These are phyloP conservation scores for Nomada goodeniana DNA, from an alignment of 2,888 invertebrate genomes.

Conservation along the genomic window DNA sequence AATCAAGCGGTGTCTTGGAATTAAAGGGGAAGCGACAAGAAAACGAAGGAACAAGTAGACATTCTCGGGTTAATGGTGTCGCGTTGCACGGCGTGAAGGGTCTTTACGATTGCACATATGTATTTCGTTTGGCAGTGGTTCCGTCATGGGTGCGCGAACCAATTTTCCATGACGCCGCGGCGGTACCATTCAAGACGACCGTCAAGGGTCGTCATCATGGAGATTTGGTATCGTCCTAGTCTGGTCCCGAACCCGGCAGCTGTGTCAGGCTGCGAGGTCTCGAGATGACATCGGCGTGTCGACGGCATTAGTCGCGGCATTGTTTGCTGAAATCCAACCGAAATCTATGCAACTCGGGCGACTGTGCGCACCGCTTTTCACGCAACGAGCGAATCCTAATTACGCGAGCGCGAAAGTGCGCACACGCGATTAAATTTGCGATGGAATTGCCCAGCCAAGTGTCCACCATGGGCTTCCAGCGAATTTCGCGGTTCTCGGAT, in stretches of 20 bases:
- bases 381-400: background rate
- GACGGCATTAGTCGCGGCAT: conserved; percentile 73
- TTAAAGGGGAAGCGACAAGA: background rate
- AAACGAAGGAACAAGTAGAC: background rate
- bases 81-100: background rate
- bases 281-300: conserved; percentile 69
- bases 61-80: background rate
- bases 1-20: background rate
- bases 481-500: conserved; percentile 34
- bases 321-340: conserved; percentile 72
- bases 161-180: conserved; percentile 36
- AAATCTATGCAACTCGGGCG: conserved; percentile 61
- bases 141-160: conserved; percentile 17
- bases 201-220: conserved; percentile 59
- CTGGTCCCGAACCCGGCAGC: conserved; percentile 40
- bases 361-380: conserved; percentile 13
- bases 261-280: conserved; percentile 53
- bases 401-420: background rate
- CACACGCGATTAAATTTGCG: background rate
- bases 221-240: conserved; percentile 63
- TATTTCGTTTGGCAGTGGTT: conserved; percentile 24
- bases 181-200: conserved; percentile 34
- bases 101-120: background rate
- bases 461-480: conserved; percentile 9
- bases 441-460: background rate